A percentile compares a stretch with the other conserved stretches of the same genome.
Conservation (phyloP, 1,140 invertebrate genomes). For the Schlechtendalia chinensis region DNA sequence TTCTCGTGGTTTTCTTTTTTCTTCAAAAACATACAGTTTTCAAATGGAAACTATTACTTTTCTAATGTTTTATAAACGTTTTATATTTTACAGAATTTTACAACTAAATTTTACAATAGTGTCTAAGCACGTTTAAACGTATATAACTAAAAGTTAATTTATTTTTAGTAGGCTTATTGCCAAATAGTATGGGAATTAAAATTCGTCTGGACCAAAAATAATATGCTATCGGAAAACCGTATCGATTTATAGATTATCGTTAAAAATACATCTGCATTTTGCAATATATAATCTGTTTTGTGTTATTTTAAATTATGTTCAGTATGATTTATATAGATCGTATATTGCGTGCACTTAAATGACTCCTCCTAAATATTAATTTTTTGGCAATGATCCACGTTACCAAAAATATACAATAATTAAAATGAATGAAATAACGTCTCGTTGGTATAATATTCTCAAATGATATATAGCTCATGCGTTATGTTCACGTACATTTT, state of each 20-base stretch:
- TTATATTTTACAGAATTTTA: neutral
- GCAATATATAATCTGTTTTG: neutral
- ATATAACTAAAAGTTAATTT: neutral
- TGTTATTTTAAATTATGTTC: neutral
- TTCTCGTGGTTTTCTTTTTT: neutral
- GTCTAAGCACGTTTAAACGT: slow-evolving; percentile 11
- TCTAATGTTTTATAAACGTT: neutral
- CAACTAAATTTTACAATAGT: neutral
- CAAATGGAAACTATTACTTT: neutral
- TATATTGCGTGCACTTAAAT: neutral
- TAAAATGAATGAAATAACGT: slow-evolving; percentile 1
- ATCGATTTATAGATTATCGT: slow-evolving; percentile 27
- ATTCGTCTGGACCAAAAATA: neutral
- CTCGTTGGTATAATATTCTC: neutral
- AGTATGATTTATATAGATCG: neutral
- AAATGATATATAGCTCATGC: too few species aligned
- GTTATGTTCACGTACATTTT: neutral
- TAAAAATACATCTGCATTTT: slow-evolving; percentile 19
- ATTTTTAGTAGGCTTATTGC: slow-evolving; percentile 1
- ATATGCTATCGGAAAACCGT: neutral
- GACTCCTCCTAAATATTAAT: neutral
- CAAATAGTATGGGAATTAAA: slow-evolving; percentile 9
- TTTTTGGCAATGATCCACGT: slow-evolving; percentile 2
- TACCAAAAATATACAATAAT: slow-evolving; percentile 16
- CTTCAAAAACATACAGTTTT: neutral